phyloP scores from a whole-genome alignment of 2,888 invertebrate species.

The Venusia cambrica region DNA sequence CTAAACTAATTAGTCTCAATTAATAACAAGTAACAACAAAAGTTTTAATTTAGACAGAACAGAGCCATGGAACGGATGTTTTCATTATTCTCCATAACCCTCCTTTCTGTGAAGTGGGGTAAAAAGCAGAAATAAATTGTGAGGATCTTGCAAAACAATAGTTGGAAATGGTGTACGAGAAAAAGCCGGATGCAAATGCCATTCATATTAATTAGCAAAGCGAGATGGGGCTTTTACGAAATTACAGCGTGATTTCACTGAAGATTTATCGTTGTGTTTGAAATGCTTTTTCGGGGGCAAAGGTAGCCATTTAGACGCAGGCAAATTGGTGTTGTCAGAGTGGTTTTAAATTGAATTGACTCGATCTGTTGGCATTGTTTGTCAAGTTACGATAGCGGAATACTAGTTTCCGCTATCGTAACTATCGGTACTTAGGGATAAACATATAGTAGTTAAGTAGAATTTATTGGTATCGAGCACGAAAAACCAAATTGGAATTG shows the following conservation, averaged over 20 bases:
- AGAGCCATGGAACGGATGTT: conserved; percentile 57
- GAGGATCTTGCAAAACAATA: conserved; percentile 80
- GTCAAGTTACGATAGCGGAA: conserved; percentile 48
- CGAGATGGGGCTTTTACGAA: conserved; percentile 81
- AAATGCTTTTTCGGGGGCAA: conserved; percentile 75
- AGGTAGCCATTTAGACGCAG: conserved; percentile 75
- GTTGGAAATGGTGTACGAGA: conserved; percentile 78
- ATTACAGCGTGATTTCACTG: conserved; percentile 80
- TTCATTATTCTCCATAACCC: conserved; percentile 68
- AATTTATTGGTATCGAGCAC: conserved; percentile 47
- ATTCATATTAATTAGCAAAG: conserved; percentile 82
- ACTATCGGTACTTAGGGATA: too few species aligned
- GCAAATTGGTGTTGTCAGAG: conserved; percentile 75
- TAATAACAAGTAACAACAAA: conserved; percentile 45
- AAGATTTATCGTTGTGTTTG: conserved; percentile 80
- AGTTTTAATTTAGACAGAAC: conserved; percentile 53
- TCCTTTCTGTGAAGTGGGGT: conserved; percentile 62
- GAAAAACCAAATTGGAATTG: conserved; percentile 37
- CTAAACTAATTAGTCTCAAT: conserved; percentile 14
- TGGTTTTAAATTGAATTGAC: conserved; percentile 74
- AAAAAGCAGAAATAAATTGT: conserved; percentile 77
- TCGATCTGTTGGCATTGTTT: conserved; percentile 55
- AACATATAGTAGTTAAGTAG: too few species aligned
- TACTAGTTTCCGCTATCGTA: too few species aligned
- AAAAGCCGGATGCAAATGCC: conserved; percentile 81